These are phyloP conservation scores for Dendrolimus houi DNA, from an alignment of 2,888 invertebrate species.

Conservation along the genomic window DNA sequence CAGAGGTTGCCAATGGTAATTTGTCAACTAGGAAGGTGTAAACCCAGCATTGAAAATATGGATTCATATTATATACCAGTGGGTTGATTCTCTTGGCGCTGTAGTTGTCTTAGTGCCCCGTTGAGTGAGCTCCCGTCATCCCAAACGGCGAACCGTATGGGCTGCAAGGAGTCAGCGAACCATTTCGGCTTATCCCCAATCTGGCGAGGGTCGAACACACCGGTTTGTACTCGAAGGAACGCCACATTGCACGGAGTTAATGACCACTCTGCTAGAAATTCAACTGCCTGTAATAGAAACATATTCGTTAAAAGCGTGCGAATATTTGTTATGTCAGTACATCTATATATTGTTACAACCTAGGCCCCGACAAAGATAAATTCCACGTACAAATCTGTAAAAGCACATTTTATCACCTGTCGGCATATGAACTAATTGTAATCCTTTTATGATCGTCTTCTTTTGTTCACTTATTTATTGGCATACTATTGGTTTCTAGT, in stretches of 20 bases:
- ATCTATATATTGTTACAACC: too few species aligned
- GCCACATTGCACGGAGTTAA: constrained; percentile 98
- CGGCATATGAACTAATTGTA: too few species aligned
- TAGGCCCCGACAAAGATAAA: too few species aligned
- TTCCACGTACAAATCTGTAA: too few species aligned
- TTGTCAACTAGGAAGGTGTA: too few species aligned
- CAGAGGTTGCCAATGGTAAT: too few species aligned
- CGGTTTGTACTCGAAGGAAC: constrained; percentile 97
- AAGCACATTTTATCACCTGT: too few species aligned
- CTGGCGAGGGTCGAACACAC: constrained; percentile 94
- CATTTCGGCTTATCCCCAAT: constrained; percentile 99
- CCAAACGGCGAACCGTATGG: constrained; percentile 94
- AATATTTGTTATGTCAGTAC: too few species aligned
- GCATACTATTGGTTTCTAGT: too few species aligned
- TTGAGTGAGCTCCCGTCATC: constrained; percentile 90
- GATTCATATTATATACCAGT: constrained; percentile 67
- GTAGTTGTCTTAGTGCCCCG: constrained; percentile 83
- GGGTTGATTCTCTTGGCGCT: constrained; percentile 86
- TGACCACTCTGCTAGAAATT: constrained; percentile 99
- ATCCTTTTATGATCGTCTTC: too few species aligned
- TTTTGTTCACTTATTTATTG: too few species aligned
- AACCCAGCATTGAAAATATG: too few species aligned
- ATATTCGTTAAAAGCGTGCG: neutral
- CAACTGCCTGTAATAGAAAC: constrained; percentile 84
- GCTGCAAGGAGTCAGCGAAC: constrained; percentile 93